Base-by-base conservation (phyloP, 2,113 vertebrate genomes). In the Aplodontia rufa region DNA sequence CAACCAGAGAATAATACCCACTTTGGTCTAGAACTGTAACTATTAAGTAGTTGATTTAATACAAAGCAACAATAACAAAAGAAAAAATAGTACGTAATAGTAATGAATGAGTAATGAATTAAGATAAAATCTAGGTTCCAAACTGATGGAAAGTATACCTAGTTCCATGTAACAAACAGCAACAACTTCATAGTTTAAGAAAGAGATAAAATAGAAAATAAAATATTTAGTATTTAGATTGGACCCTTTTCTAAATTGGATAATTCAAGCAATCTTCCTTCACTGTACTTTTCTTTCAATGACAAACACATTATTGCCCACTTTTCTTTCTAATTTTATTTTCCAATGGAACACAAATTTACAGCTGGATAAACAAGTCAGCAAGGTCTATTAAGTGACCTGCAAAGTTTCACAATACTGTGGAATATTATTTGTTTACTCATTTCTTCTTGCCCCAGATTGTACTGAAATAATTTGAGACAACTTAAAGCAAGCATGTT, bases 31-130 rank as follows among this genome's bases (percentile, higher is more conserved):
- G 8, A 40, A 62, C 17, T 84, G 3, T 32, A 74, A 68, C 37
- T 90, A 45, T 87, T 85, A 95, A 91, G 62, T 37, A 83, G 24
- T 55, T 87, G 40, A 87, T 82, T 90, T 87, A 80, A 90, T 64
- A 45, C 24, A 93, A 91, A 93, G 69, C 7, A 80, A 40, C 16
- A 85, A 30, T 53, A 22, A 26, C 32, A 76, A 45, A 26, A 78
- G 69, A 93, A 80, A 55, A 7, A 86, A 66, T 76, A 45, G 26
- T 68, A 62, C 7, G 4, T 51, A 85, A 72, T 82, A 86, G 14
- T 60, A 72, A 95, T 74, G 45, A 87, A 85, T 79, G 5, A 47
- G 24, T 93, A 75, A 76, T 81, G n/a, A 75, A 68, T 58, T 28
- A 9, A 51, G 49, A 53, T 87, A 69, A 80, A 12, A 86, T 14